Conservation (phyloP, 2,888 invertebrate genomes). For the Caenorhabditis doughertyi region DNA sequence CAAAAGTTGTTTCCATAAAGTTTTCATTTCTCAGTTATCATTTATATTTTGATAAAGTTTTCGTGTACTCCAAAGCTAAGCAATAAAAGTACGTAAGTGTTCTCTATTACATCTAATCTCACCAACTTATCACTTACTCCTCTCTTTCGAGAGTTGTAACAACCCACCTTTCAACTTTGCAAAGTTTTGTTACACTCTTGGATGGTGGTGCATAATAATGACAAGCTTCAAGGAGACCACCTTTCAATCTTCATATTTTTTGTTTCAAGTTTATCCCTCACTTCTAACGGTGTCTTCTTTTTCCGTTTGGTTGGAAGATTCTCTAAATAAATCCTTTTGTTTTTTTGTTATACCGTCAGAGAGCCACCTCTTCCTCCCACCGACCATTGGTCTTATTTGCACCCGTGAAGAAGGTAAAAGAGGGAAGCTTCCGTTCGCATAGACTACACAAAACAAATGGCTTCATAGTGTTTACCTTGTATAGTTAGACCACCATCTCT, state of each 20-base stretch:
- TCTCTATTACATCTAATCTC: slow-evolving; percentile 4
- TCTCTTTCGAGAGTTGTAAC: slow-evolving; percentile 32
- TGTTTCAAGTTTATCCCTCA: not conserved
- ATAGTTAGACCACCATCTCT: slow-evolving; percentile 34
- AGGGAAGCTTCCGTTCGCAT: slow-evolving; percentile 52
- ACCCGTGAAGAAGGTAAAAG: slow-evolving; percentile 39
- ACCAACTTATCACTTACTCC: slow-evolving; percentile 48
- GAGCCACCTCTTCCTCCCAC: not conserved
- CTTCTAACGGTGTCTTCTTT: too few species aligned
- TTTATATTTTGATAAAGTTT: not conserved
- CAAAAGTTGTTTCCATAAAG: too few species aligned
- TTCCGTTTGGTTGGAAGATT: not conserved
- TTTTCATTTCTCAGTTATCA: too few species aligned
- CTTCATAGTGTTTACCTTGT: slow-evolving; percentile 48
- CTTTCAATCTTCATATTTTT: not conserved
- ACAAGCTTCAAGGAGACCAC: not conserved
- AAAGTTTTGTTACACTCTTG: slow-evolving; percentile 21
- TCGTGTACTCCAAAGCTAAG: not conserved
- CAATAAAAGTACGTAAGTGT: not conserved
- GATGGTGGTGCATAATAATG: slow-evolving; percentile 29
- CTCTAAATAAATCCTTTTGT: slow-evolving; percentile 11
- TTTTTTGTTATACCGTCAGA: slow-evolving; percentile 43
- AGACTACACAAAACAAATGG: slow-evolving; percentile 62
- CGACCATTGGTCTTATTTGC: slow-evolving; percentile 50
- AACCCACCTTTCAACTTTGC: slow-evolving; percentile 45